These are phyloP conservation scores for Eulemur rufifrons DNA, from an alignment of 2,113 vertebrate genomes.

Conservation along the genomic window DNA sequence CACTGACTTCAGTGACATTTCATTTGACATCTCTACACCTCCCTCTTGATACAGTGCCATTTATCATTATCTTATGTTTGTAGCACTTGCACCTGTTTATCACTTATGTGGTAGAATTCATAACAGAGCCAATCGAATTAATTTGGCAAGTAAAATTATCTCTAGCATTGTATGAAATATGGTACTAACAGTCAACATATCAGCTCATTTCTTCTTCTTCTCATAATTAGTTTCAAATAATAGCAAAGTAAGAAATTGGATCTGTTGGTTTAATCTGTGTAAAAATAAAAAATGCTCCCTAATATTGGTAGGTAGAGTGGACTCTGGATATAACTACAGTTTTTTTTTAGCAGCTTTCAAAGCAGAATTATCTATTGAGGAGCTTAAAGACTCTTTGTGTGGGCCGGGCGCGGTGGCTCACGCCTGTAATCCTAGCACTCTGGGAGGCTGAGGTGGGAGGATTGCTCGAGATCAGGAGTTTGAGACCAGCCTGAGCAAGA, in stretches of 20 bases:
- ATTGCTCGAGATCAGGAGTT: too few relatives aligned
- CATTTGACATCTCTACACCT: slow-evolving; percentile 13
- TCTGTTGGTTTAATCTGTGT: background rate
- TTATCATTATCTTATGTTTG: slow-evolving; percentile 57
- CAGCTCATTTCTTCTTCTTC: slow-evolving; percentile 8
- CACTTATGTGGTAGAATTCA: background rate
- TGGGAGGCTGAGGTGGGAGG: too few relatives aligned
- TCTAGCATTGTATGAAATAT: slow-evolving; percentile 3
- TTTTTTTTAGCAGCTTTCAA: background rate
- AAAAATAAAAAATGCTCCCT: background rate
- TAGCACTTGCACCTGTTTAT: slow-evolving; percentile 32
- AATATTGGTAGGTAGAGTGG: background rate
- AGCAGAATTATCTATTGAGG: background rate
- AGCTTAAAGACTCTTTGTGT: background rate
- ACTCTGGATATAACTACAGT: background rate
- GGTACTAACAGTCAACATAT: background rate
- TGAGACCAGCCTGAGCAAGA: too few relatives aligned
- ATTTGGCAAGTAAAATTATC: slow-evolving; percentile 50
- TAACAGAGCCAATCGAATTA: slow-evolving; percentile 43
- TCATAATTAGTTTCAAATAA: background rate
- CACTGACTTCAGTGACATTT: slow-evolving; percentile 56
- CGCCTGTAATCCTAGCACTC: too few relatives aligned
- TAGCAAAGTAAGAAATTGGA: background rate
- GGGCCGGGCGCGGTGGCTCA: too few relatives aligned
- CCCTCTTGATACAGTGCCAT: slow-evolving; percentile 25